These are phyloP conservation scores for Agrochola lychnidis DNA, from an alignment of 2,888 invertebrate species.

Conservation along the genomic window DNA sequence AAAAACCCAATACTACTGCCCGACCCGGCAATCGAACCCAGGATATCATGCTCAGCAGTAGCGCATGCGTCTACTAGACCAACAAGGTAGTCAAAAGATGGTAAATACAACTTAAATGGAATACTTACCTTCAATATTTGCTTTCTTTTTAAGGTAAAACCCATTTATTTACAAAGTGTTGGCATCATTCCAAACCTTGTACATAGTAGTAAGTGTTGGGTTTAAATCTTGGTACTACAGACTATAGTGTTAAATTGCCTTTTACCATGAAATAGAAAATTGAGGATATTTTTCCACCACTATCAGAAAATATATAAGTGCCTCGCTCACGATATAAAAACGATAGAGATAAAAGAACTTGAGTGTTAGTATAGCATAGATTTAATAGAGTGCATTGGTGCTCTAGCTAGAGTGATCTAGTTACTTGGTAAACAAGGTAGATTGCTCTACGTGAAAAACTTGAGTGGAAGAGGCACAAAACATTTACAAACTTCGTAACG, in stretches of 20 bases:
- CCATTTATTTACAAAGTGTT: slow-evolving; percentile 35
- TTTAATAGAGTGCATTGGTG: background rate
- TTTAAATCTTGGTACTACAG: slow-evolving; percentile 10
- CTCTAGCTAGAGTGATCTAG: slow-evolving; percentile 11
- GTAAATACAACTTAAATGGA: slow-evolving; percentile 17
- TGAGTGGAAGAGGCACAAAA: background rate
- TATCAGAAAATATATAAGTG: background rate
- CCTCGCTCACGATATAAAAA: background rate
- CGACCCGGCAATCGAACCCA: background rate
- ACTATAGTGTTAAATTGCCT: slow-evolving; percentile 19
- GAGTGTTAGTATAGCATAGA: background rate
- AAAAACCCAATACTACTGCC: background rate
- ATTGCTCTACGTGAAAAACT: background rate
- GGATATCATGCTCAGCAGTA: background rate
- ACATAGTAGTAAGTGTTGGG: slow-evolving; percentile 11
- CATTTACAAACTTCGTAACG: background rate
- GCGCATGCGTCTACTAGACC: background rate
- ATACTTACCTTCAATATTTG: slow-evolving; percentile 40
- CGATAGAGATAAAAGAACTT: background rate
- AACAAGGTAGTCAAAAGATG: background rate
- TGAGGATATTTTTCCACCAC: slow-evolving; percentile 9
- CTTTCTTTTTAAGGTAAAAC: slow-evolving; percentile 20
- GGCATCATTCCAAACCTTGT: slow-evolving; percentile 44
- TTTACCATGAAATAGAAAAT: slow-evolving; percentile 20
- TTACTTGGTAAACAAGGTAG: background rate